A percentile compares a stretch with the other conserved stretches of the same genome.
Evolutionary conservation across 2,797 vertebrate genomes (phyloP).

Genomic region (Periophthalmus magnuspinnatus): DNA sequence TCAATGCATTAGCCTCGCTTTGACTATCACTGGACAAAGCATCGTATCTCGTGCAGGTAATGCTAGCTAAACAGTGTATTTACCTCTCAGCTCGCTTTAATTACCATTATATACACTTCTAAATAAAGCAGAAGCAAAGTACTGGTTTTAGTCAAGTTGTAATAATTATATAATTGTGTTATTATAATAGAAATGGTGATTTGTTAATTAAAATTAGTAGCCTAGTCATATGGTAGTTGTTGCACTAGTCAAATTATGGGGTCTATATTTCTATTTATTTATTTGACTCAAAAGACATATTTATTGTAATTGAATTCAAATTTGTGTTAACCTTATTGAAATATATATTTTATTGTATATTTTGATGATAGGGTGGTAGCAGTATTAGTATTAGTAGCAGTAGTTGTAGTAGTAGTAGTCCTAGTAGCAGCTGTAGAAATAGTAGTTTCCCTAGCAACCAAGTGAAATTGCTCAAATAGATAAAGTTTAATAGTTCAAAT

Average conservation of each 20-base stretch:
- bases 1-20: neutral
- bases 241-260: neutral
- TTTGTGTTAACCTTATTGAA: neutral
- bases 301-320: neutral
- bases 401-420: no score
- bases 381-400: no score
- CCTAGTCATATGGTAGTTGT: neutral
- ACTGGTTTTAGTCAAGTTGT: neutral
- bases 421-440: no score
- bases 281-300: no score
- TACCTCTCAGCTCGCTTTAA: neutral
- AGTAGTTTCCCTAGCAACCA: no score
- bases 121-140: neutral
- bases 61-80: neutral
- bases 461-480: no score
- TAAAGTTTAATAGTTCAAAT: no score
- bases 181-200: neutral
- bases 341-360: no score
- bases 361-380: no score
- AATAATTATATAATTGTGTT: neutral
- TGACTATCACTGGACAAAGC: neutral
- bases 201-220: neutral
- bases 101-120: neutral
- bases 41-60: neutral
- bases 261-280: neutral